These are phyloP conservation scores for Hemibagrus guttatus DNA, from an alignment of 2,797 vertebrate genomes.

Conservation along the genomic window DNA sequence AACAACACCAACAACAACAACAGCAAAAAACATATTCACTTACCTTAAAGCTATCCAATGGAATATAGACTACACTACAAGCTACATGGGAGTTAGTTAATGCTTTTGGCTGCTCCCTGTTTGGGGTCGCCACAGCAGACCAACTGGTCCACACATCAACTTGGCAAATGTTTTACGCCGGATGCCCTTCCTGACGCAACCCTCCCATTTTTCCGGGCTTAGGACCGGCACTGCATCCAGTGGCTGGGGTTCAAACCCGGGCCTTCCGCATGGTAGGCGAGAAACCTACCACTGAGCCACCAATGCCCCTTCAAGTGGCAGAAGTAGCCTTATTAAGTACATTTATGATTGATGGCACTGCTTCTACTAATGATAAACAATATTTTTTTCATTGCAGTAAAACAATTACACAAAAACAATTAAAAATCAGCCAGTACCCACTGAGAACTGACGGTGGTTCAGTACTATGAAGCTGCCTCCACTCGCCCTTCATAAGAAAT, in stretches of 20 bases:
- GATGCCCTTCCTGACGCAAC: too few species aligned
- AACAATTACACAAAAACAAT: neutral
- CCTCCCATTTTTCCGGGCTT: too few species aligned
- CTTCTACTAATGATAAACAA: neutral
- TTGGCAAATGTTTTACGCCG: too few species aligned
- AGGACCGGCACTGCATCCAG: too few species aligned
- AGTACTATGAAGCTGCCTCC: neutral
- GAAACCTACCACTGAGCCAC: too few species aligned
- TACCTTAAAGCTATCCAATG: neutral
- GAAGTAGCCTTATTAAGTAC: neutral
- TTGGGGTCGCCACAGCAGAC: too few species aligned
- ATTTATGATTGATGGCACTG: neutral
- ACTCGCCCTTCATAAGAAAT: neutral
- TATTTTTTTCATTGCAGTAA: neutral
- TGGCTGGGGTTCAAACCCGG: too few species aligned
- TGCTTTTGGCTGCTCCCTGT: too few species aligned
- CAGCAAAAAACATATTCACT: neutral
- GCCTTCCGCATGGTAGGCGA: too few species aligned
- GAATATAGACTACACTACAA: neutral
- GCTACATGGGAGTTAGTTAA: neutral
- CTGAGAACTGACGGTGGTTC: neutral
- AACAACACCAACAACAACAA: too few species aligned
- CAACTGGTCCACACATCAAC: too few species aligned
- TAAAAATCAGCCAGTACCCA: neutral
- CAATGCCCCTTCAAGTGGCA: too few species aligned